These are phyloP conservation scores for Sphenodon punctatus DNA, from an alignment of 2,797 vertebrate genomes.

Conservation along the genomic window DNA sequence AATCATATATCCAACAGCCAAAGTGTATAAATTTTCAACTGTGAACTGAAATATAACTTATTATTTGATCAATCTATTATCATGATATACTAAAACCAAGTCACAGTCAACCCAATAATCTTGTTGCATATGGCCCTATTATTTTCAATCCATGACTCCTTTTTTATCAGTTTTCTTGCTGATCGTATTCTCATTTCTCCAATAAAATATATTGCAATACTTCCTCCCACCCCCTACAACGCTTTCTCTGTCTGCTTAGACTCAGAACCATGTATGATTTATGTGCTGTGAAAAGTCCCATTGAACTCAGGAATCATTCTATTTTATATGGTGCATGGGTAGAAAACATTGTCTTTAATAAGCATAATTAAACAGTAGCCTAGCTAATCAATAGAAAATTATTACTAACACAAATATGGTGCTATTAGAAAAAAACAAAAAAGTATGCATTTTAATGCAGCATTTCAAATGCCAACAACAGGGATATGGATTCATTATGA, in stretches of 20 bases:
- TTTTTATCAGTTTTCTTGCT: not conserved
- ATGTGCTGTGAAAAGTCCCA: not conserved
- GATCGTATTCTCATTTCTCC: not conserved
- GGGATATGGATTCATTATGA: not conserved
- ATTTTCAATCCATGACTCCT: not conserved
- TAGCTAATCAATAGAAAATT: slow-evolving; percentile 20
- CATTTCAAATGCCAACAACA: slow-evolving; percentile 10
- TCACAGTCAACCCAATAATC: not conserved
- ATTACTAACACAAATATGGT: slow-evolving; percentile 26
- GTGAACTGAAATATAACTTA: not conserved
- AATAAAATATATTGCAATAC: not conserved
- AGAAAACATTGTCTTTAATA: slow-evolving; percentile 1
- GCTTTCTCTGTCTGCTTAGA: not conserved
- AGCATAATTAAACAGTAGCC: slow-evolving; percentile 14
- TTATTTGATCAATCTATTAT: too few species aligned
- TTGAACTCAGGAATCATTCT: not conserved
- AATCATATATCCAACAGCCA: not conserved
- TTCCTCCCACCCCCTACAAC: not conserved
- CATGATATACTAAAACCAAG: too few species aligned
- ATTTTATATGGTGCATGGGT: not conserved
- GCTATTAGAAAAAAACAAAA: slow-evolving; percentile 17
- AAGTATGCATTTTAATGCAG: slow-evolving; percentile 2
- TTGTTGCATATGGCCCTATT: too few species aligned
- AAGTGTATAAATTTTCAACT: not conserved
- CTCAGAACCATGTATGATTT: not conserved